Evolutionary conservation across 2,113 vertebrate species (phyloP).

Genomic region (Phylloscopus whistleri): DNA sequence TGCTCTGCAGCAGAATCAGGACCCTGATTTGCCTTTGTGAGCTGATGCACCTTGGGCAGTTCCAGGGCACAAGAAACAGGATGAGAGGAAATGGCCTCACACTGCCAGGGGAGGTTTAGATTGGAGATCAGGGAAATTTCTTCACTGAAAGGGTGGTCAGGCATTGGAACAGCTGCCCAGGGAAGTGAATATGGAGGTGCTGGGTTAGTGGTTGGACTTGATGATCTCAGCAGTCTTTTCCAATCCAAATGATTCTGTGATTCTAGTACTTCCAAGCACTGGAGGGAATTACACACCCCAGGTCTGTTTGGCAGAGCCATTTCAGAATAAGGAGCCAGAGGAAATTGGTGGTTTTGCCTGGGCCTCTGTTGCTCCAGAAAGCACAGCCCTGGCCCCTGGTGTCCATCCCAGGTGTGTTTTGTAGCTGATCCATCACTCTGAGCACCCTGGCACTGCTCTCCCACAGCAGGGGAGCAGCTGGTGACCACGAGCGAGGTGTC

Average conservation of each 20-base stretch:
- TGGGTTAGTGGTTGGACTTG: not conserved
- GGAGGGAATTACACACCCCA: not conserved
- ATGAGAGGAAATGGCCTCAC: not conserved
- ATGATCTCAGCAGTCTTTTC: not conserved
- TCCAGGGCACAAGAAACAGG: not conserved
- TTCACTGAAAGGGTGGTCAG: not conserved
- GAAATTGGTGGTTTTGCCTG: not conserved
- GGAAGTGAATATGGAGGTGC: not conserved
- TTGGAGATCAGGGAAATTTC: too few species aligned
- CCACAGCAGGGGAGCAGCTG: not conserved
- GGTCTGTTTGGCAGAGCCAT: not conserved
- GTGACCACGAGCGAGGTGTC: rapidly evolving
- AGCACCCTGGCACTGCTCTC: not conserved
- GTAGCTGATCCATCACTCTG: not conserved
- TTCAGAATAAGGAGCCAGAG: not conserved
- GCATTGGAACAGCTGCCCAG: not conserved
- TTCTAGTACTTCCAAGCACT: not conserved
- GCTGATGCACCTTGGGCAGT: not conserved
- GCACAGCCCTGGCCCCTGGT: rapidly evolving
- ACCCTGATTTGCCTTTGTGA: rapidly evolving
- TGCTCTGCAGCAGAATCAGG: not conserved
- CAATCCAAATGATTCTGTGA: not conserved
- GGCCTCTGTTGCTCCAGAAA: not conserved
- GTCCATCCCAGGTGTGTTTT: not conserved
- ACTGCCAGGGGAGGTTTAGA: not conserved